Evolutionary conservation across 2,888 invertebrate species (phyloP), one percentile per base, ranked within the genome.

Genomic region (Mythimna albipuncta): DNA sequence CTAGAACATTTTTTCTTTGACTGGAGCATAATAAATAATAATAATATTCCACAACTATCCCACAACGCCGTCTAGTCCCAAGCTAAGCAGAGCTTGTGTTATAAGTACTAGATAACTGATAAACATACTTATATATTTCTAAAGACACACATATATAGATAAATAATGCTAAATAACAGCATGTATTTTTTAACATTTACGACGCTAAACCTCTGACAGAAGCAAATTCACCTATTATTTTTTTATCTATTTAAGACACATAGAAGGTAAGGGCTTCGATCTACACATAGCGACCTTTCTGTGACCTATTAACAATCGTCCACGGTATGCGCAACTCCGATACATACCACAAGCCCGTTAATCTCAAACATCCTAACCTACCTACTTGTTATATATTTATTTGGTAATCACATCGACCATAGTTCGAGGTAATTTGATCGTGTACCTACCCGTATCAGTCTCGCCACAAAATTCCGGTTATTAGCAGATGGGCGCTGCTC

Each of bases 371-470:
- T 16, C 44, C 54, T 9, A 11, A 61, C 9, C 19, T 41, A 41
- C 13, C 13, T 9, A 26, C 6, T 32, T 50, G 32, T 10, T 32
- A 50, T 57, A 47, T 21, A 21, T 54, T 52, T 47, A 32, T 57
- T 75, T 63, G 11, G 52, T 75, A 69, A 76, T 58, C 63, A 66
- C 11, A 76, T 47, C 52, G 70, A 61, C 50, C 78, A 81, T 50
- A 76, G 81, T 81, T 63, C 70, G 81, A 81, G 63, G 81, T 58
- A 70, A 79, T 58, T 32, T 54, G 26, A 76, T 44, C 63, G 19
- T 41, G 64, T 64, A 19, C 11, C 54, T 44, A 50, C 52, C 32
- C 16, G 41, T 69, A 78, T 70, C 76, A 62, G 35, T 21, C 11
- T 16, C 19, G n/a, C 65, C 38, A 82, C 82, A 68, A 59, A 64